Conservation (phyloP, 2,888 invertebrate genomes). For the Lutraria lutraria region DNA sequence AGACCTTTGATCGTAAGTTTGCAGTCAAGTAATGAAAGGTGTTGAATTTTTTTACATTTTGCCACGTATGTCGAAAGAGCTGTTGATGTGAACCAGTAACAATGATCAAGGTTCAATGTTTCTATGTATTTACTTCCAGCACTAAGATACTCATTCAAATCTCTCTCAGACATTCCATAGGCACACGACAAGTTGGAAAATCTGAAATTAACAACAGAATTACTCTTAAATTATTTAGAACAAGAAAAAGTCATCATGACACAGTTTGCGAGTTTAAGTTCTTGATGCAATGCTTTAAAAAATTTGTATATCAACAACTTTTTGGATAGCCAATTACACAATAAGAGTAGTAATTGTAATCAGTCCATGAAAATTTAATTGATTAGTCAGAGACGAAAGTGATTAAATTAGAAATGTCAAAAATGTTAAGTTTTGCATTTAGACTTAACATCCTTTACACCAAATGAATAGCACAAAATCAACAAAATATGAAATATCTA, state of each 20-base stretch:
- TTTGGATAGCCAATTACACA: too few relatives aligned
- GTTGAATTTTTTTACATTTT: slow-evolving; percentile 78
- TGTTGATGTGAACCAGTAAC: slow-evolving; percentile 82
- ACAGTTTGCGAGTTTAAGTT: not conserved
- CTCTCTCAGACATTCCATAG: slow-evolving; percentile 73
- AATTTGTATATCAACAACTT: too few relatives aligned
- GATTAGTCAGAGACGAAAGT: too few relatives aligned
- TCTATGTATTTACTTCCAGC: slow-evolving; percentile 74
- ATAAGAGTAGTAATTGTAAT: too few relatives aligned
- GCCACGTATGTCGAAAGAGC: slow-evolving; percentile 75
- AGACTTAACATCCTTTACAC: too few relatives aligned
- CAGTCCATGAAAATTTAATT: too few relatives aligned
- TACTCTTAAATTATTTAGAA: not conserved
- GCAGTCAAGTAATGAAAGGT: slow-evolving; percentile 82
- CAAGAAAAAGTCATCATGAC: not conserved
- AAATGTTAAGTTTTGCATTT: too few relatives aligned
- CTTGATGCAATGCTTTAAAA: not conserved
- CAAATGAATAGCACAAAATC: too few relatives aligned
- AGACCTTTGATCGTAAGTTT: slow-evolving; percentile 79
- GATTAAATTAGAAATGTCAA: too few relatives aligned
- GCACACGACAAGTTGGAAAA: slow-evolving; percentile 74
- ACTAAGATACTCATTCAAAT: slow-evolving; percentile 75
- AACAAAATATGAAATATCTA: too few relatives aligned
- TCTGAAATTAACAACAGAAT: slow-evolving; percentile 74
- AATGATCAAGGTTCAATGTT: slow-evolving; percentile 81